Base-by-base conservation (phyloP, 2,113 vertebrate genomes). In the Pleuronectes platessa region DNA sequence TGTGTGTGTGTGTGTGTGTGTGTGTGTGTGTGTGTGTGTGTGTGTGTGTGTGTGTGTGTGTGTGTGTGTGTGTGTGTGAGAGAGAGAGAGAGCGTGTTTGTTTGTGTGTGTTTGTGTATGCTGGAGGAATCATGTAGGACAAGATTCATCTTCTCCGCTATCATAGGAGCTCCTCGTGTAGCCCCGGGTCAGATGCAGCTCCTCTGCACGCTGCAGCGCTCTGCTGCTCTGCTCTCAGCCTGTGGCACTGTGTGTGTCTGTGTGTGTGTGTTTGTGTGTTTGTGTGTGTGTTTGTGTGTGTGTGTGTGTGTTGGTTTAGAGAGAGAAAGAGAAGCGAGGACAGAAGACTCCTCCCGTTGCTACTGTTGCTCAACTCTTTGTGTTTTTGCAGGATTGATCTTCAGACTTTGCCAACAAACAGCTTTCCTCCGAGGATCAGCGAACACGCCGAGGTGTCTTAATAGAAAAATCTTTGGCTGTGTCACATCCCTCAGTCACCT, bases 401-500 rank as follows among this genome's bases (percentile, higher is more conserved):
- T 24, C 35, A 21, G 53, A 45, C 72, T 60, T 65, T 63, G 64
- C 68, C 74, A 71, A 78, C 85, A 87, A 85, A 76, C 75, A 47
- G 27, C 66, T 27, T 67, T 56, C 54, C 64, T 62, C 71, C 17
- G 61, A 86, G 68, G 76, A 76, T 80, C 61, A 56, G 60, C 64
- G 67, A 83, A 53, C 66, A 68, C 51, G 62, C 77, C 4, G 27
- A 68, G 49, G 81, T 49, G 61, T 49, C 65, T 73, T 85, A 82
- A 88, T 87, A 74, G 83, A 86, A 85, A 88, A 76, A 81, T 91
- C 74, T 78, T 78, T 86, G 73, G 66, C 78, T 54, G 68, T 31
- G 81, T 87, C 88, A 81, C 82, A 69, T 80, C 84, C 71, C 71
- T 87, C 79, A 69, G 74, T 86, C 84, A 86, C 80, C 64, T 27